Conservation (phyloP, 2,888 invertebrate species). For the Chloromyia formosa region DNA sequence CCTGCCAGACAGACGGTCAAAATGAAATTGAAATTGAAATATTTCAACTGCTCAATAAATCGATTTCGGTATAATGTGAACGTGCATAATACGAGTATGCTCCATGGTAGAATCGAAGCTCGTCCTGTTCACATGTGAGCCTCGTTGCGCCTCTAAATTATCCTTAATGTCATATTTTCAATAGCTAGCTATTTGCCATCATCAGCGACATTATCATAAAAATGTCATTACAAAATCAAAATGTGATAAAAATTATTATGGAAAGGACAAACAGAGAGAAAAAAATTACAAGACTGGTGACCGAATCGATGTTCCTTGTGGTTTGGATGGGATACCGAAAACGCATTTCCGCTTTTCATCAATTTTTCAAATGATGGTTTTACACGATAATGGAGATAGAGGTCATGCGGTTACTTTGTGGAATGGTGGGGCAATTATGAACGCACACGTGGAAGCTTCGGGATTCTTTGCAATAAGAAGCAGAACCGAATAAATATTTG, state of each 20-base stretch:
- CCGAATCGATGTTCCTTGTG: constrained; percentile 10
- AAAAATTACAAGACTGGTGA: constrained; percentile 9
- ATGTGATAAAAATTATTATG: constrained; percentile 39
- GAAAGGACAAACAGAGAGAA: too few species aligned
- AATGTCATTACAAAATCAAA: constrained; percentile 47
- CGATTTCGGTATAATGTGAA: constrained; percentile 33
- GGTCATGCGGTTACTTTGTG: background rate
- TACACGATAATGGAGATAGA: background rate
- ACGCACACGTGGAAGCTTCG: background rate
- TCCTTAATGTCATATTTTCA: constrained; percentile 34
- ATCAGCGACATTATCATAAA: constrained; percentile 46
- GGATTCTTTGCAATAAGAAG: background rate
- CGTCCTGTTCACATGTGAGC: background rate
- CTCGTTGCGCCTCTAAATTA: constrained; percentile 21
- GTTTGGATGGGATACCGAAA: background rate
- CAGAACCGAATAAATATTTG: constrained; percentile 41
- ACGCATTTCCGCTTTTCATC: constrained; percentile 37
- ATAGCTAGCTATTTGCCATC: constrained; percentile 44
- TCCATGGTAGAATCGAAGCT: background rate
- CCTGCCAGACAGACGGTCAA: constrained; percentile 32
- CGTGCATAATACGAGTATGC: constrained; percentile 24
- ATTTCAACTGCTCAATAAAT: constrained; percentile 34
- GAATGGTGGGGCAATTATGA: background rate
- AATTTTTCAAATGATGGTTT: constrained; percentile 43
- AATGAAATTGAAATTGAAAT: constrained; percentile 26